phyloP scores from a whole-genome alignment of 2,797 vertebrate species.

The Orientallactaga sibirica region DNA sequence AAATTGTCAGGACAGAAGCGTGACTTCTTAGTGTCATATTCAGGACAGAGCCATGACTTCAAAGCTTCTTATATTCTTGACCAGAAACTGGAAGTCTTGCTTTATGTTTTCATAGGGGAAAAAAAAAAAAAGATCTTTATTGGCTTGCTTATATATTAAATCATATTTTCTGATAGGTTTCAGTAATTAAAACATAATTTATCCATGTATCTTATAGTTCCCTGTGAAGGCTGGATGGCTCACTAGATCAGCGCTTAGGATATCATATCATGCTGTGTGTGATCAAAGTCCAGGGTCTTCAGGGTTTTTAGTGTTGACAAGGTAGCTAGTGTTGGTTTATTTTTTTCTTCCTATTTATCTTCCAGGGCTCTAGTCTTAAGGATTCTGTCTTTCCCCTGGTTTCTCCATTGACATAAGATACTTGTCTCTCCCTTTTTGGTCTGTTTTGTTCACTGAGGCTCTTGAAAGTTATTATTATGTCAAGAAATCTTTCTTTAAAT shows the following conservation, averaged over 20 bases:
- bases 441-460: neutral
- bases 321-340: too few relatives aligned
- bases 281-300: neutral
- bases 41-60: too few relatives aligned
- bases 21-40: too few relatives aligned
- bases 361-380: too few relatives aligned
- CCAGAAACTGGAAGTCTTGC: too few relatives aligned
- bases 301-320: neutral
- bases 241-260: neutral
- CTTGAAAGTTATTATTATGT: neutral
- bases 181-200: neutral
- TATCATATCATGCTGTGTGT: neutral
- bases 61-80: too few relatives aligned
- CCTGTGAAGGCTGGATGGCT: neutral
- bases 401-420: neutral
- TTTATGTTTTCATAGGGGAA: too few relatives aligned
- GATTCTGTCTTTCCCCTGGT: neutral
- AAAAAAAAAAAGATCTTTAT: too few relatives aligned
- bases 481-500: neutral
- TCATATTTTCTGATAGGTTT: too few relatives aligned
- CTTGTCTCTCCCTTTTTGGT: neutral
- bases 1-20: too few relatives aligned
- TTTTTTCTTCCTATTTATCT: too few relatives aligned
- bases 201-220: neutral
- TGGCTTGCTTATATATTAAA: too few relatives aligned